A percentile compares a stretch with the other conserved stretches of the same genome.
phyloP scores from a whole-genome alignment of 2,113 vertebrate species.

The Galeopterus variegatus region DNA sequence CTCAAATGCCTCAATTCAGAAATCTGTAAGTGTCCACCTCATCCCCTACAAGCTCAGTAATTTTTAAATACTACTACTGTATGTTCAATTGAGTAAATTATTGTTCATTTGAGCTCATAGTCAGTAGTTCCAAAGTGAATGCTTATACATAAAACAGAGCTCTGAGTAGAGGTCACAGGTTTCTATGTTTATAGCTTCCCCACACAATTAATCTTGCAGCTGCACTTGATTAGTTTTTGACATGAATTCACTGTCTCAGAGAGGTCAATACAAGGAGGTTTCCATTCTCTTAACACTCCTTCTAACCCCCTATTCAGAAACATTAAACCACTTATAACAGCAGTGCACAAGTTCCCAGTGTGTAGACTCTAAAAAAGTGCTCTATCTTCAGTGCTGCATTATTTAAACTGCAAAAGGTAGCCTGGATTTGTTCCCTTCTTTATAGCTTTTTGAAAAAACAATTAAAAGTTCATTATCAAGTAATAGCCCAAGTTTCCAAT shows the following conservation, averaged over 20 bases:
- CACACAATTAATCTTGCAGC: conserved; percentile 79
- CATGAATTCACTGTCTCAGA: conserved; percentile 74
- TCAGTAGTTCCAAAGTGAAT: conserved; percentile 61
- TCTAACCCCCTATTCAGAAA: conserved; percentile 73
- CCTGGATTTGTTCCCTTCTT: background rate
- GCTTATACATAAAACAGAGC: conserved; percentile 69
- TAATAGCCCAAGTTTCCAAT: conserved; percentile 29
- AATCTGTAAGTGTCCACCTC: background rate
- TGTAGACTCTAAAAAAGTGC: conserved; percentile 60
- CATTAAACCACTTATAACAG: conserved; percentile 68
- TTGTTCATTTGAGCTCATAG: conserved; percentile 27
- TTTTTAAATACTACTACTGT: conserved; percentile 50
- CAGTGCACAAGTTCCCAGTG: conserved; percentile 4
- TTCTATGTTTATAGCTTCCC: conserved; percentile 75
- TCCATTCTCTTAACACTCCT: conserved; percentile 74
- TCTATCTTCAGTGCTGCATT: background rate
- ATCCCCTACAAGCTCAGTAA: background rate
- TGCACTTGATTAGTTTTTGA: conserved; percentile 80
- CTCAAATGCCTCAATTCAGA: conserved; percentile 21
- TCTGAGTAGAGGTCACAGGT: conserved; percentile 69
- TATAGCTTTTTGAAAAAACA: conserved; percentile 48
- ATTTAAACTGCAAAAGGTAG: conserved; percentile 11
- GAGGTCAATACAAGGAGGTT: conserved; percentile 76
- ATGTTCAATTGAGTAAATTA: conserved; percentile 60
- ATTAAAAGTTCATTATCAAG: conserved; percentile 58